These are phyloP conservation scores for Sylvia atricapilla DNA, from an alignment of 2,113 vertebrate genomes.

Conservation along the genomic window DNA sequence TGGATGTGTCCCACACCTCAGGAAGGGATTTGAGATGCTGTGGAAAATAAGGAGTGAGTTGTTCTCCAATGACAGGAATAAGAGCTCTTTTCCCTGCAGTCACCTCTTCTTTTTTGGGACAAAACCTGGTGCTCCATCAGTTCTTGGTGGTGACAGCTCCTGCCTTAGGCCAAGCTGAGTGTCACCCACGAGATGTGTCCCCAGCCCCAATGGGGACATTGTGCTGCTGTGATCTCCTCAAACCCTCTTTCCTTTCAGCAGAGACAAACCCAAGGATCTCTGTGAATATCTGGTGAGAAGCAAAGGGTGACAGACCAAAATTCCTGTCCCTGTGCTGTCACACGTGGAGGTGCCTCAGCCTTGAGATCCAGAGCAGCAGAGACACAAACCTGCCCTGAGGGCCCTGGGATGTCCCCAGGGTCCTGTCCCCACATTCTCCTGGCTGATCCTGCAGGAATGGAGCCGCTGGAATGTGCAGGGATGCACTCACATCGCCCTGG, in stretches of 20 bases:
- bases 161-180: background rate
- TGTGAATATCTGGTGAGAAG: background rate
- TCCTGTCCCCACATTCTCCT: background rate
- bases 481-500: background rate
- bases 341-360: background rate
- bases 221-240: background rate
- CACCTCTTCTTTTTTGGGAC: background rate
- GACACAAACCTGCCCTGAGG: background rate
- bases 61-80: background rate
- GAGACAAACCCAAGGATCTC: background rate
- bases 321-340: background rate
- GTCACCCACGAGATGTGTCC: background rate
- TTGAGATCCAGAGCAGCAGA: background rate
- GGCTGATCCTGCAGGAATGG: background rate
- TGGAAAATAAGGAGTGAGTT: background rate
- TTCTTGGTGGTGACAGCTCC: background rate
- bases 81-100: background rate
- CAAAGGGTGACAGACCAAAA: background rate
- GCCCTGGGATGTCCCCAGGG: background rate
- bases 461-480: accelerated
- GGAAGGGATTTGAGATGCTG: background rate
- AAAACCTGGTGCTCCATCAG: background rate
- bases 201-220: accelerated
- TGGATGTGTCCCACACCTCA: background rate
- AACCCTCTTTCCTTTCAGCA: background rate